Evolutionary conservation across 2,797 vertebrate species (phyloP).

Genomic region (Loris lydekkerianus): DNA sequence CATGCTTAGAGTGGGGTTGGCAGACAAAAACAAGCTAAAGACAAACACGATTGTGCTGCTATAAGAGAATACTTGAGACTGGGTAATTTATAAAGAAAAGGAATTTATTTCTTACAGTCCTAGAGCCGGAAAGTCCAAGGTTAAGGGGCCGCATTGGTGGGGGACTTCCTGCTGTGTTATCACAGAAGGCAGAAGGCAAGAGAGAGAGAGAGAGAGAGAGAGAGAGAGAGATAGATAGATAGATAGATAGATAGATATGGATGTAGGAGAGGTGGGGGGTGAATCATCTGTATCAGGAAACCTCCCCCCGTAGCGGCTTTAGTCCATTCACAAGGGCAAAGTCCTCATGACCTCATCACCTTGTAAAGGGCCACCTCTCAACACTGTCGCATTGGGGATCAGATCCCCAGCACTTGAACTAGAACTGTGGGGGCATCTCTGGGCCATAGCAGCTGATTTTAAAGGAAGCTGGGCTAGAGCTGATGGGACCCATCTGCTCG

Average conservation of each 20-base stretch:
- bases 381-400: not conserved
- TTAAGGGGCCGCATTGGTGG: not conserved
- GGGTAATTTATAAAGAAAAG: not conserved
- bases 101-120: not conserved
- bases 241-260: no score
- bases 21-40: not conserved
- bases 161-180: not conserved
- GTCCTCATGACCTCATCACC: not conserved
- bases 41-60: not conserved
- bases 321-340: not conserved
- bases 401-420: not conserved
- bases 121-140: not conserved
- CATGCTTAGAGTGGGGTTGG: not conserved
- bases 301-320: not conserved
- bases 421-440: not conserved
- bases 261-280: not conserved
- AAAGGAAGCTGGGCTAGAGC: no score
- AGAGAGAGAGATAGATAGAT: not conserved
- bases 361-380: no score
- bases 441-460: not conserved
- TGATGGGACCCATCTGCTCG: not conserved
- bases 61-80: not conserved
- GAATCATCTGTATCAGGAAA: not conserved
- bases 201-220: rapidly evolving
- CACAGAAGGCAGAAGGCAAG: not conserved